Conservation (phyloP, 2,113 vertebrate genomes). For the Montifringilla adamsi region DNA sequence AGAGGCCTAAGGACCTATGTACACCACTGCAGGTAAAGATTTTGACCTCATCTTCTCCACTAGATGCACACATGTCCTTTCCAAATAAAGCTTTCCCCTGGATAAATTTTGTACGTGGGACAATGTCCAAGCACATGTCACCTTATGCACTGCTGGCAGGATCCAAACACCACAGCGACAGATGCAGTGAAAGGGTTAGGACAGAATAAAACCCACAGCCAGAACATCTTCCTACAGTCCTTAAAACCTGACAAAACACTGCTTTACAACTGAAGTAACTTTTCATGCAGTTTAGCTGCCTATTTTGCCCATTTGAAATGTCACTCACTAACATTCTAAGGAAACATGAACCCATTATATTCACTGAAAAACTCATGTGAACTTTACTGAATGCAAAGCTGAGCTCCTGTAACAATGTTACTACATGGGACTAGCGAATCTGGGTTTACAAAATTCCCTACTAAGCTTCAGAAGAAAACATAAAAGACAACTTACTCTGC, state of each 20-base stretch:
- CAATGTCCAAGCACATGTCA: not conserved
- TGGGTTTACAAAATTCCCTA: not conserved
- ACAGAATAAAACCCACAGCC: not conserved
- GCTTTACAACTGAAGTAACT: not conserved
- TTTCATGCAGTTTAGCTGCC: not conserved
- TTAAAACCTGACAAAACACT: not conserved
- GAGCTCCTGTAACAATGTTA: not conserved
- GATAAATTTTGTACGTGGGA: not conserved
- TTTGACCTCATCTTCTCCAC: not conserved
- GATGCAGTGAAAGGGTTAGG: not conserved
- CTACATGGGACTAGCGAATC: not conserved
- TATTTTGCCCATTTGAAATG: not conserved
- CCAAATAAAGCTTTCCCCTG: not conserved
- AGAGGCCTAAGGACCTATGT: not conserved
- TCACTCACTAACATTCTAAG: not conserved
- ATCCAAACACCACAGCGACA: not conserved
- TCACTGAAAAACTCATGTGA: not conserved
- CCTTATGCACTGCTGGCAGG: not conserved
- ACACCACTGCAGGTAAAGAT: not conserved
- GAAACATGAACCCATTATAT: not conserved
- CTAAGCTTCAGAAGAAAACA: not conserved
- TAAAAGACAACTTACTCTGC: not conserved
- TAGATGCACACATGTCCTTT: fast-evolving
- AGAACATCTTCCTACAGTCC: not conserved
- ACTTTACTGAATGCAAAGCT: not conserved